phyloP scores from a whole-genome alignment of 2,113 vertebrate species.

The Lynx canadensis region DNA sequence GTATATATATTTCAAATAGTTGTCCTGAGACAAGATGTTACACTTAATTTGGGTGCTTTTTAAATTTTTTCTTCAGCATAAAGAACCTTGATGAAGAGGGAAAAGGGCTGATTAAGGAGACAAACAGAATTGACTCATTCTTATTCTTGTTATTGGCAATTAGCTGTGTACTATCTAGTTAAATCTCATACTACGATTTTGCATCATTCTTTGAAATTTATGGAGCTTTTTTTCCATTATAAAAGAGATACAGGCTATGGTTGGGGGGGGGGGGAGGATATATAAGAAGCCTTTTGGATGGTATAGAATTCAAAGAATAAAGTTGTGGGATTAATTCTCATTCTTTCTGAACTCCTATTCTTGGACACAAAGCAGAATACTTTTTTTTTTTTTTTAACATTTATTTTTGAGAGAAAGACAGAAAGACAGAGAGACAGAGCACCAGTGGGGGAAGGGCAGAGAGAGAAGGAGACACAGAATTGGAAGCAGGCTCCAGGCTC shows the following conservation, averaged over 20 bases:
- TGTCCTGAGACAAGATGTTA: neutral
- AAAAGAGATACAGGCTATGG: neutral
- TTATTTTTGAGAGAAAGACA: too few relatives aligned
- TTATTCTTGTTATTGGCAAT: neutral
- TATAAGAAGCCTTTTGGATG: neutral
- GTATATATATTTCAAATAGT: neutral
- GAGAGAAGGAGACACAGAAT: too few relatives aligned
- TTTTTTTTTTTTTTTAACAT: too few relatives aligned
- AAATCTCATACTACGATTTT: constrained; percentile 5
- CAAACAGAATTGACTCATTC: constrained; percentile 19
- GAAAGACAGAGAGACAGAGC: too few relatives aligned
- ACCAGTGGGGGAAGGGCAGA: too few relatives aligned
- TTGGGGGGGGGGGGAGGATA: neutral
- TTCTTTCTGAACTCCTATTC: neutral
- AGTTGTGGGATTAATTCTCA: neutral
- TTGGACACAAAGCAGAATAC: neutral
- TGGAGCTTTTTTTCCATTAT: neutral
- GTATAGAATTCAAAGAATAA: neutral
- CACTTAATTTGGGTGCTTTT: neutral
- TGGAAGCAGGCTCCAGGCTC: too few relatives aligned
- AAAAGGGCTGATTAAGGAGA: neutral
- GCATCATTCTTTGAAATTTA: neutral
- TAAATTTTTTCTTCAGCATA: neutral
- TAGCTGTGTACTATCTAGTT: neutral
- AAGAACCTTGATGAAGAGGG: neutral